Percentiles rank a stretch among this genome's conserved stretches.
These are phyloP conservation scores for Antheraea yamamai DNA, from an alignment of 2,888 invertebrate genomes.

Conservation along the genomic window DNA sequence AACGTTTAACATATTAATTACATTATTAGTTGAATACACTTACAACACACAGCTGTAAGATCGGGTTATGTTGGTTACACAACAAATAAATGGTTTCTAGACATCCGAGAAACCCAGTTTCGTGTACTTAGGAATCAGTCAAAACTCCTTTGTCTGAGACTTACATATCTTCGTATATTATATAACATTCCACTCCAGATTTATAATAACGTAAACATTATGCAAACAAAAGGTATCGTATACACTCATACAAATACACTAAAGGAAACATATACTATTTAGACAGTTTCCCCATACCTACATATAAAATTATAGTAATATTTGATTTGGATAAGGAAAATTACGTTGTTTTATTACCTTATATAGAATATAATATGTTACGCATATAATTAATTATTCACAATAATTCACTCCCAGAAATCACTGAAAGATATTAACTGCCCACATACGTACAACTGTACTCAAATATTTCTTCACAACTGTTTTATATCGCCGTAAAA, in stretches of 20 bases:
- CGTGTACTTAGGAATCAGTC: not conserved
- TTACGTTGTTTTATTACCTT: not conserved
- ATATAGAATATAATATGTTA: too few relatives aligned
- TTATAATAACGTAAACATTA: too few relatives aligned
- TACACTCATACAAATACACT: not conserved
- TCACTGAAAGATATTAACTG: too few relatives aligned
- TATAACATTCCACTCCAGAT: not conserved
- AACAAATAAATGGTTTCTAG: not conserved
- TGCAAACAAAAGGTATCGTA: too few relatives aligned
- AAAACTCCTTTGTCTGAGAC: not conserved
- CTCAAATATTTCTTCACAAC: too few relatives aligned
- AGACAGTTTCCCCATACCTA: not conserved
- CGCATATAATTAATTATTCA: too few relatives aligned
- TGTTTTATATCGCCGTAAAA: too few relatives aligned
- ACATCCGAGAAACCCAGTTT: conserved; percentile 1
- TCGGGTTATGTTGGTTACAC: not conserved
- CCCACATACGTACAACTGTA: too few relatives aligned
- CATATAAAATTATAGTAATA: not conserved
- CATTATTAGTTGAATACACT: not conserved
- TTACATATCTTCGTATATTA: not conserved
- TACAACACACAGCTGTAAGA: not conserved
- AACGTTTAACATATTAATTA: not conserved
- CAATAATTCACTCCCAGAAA: too few relatives aligned
- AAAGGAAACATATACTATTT: not conserved
- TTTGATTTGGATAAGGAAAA: not conserved